Conservation (phyloP, 1,140 invertebrate species). For the Achroia grisella region DNA sequence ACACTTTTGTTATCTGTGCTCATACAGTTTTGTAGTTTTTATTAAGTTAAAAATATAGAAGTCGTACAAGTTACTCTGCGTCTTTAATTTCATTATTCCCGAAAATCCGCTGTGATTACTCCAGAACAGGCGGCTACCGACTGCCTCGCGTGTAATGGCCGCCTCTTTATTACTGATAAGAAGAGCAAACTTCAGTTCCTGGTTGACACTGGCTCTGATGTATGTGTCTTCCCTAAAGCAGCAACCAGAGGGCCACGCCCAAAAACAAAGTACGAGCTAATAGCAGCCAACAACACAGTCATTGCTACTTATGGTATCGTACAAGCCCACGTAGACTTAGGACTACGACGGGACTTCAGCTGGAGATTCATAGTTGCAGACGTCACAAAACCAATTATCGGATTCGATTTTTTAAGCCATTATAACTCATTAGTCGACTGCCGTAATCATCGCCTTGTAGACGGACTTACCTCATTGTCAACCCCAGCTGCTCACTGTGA, state of each 20-base stretch:
- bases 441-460: slow-evolving; percentile 19
- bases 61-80: no score
- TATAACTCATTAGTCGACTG: slow-evolving; percentile 32
- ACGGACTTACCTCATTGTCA: slow-evolving; percentile 4
- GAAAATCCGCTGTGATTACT: no score
- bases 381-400: slow-evolving; percentile 32
- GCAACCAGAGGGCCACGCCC: not conserved
- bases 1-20: no score
- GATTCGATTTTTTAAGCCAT: slow-evolving; percentile 32
- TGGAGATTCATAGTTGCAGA: slow-evolving; percentile 44
- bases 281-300: slow-evolving; percentile 14
- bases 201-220: no score
- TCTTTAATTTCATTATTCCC: no score
- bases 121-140: no score
- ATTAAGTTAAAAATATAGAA: no score
- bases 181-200: no score
- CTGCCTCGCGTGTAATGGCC: no score
- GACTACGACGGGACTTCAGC: slow-evolving; percentile 19
- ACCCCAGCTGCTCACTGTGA: no score
- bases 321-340: slow-evolving; percentile 20
- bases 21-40: no score
- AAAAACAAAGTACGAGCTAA: slow-evolving; percentile 20
- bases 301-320: slow-evolving; percentile 29
- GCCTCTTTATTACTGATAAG: no score
- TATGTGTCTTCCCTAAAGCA: slow-evolving; percentile 1